Conservation (phyloP, 2,113 vertebrate genomes). For the Motacilla alba region DNA sequence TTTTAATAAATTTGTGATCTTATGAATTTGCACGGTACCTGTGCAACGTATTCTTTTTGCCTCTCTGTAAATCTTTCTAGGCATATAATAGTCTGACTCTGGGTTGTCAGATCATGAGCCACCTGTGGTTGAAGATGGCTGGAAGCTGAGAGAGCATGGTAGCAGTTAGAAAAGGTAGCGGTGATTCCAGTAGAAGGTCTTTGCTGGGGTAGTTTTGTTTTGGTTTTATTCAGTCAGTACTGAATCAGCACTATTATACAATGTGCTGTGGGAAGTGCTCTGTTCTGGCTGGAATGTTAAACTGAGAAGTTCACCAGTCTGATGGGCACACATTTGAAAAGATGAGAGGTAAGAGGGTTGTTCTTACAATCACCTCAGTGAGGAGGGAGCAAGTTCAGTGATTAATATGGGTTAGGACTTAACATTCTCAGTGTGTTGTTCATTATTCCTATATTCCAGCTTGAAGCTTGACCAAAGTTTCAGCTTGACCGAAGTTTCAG, state of each 20-base stretch:
- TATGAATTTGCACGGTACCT: accelerated
- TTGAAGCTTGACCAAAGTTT: not conserved
- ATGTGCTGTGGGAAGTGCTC: conserved; percentile 40
- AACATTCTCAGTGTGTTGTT: not conserved
- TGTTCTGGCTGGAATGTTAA: conserved; percentile 37
- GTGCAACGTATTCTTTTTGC: not conserved
- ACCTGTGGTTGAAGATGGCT: not conserved
- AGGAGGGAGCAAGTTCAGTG: not conserved
- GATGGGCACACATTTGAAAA: not conserved
- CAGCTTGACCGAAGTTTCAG: not conserved
- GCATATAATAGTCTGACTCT: not conserved
- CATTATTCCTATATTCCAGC: not conserved
- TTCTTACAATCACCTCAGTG: not conserved
- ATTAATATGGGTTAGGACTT: not conserved
- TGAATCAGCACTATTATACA: conserved; percentile 55
- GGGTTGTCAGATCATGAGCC: not conserved
- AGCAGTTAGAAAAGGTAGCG: not conserved
- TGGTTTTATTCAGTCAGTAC: conserved; percentile 31
- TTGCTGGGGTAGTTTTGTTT: conserved; percentile 16
- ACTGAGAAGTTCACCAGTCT: not conserved
- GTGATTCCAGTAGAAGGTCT: conserved; percentile 25
- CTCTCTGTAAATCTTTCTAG: not conserved
- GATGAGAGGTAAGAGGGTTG: not conserved
- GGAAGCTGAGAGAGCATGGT: not conserved
- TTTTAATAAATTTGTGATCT: not conserved